These are phyloP conservation scores for Laspeyria flexula DNA, from an alignment of 2,888 invertebrate genomes.

Conservation along the genomic window DNA sequence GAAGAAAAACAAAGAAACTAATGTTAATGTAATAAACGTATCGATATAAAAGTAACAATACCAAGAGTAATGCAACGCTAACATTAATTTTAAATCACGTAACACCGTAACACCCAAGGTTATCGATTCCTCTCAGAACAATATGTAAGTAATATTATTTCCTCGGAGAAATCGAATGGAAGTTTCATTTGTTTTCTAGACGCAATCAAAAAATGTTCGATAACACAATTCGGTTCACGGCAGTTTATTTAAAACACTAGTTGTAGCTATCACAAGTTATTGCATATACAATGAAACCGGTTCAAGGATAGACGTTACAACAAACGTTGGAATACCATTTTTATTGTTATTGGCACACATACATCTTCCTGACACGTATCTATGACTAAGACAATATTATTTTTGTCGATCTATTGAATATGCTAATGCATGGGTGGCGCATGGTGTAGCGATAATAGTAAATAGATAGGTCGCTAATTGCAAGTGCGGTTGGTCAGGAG, in stretches of 20 bases:
- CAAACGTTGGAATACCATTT: constrained; percentile 54
- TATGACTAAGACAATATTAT: constrained; percentile 31
- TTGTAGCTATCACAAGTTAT: constrained; percentile 33
- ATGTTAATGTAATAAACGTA: background rate
- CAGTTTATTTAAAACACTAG: constrained; percentile 21
- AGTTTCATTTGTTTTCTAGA: background rate
- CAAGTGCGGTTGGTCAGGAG: too few species aligned
- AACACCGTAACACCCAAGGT: background rate
- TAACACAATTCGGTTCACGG: constrained; percentile 18
- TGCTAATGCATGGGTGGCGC: background rate
- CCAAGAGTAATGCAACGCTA: too few species aligned
- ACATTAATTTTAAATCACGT: constrained; percentile 3
- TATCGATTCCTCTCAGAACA: background rate
- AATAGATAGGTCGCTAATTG: too few species aligned
- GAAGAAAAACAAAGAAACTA: constrained; percentile 17
- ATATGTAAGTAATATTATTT: background rate
- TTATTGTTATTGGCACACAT: constrained; percentile 60
- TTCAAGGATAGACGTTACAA: constrained; percentile 60
- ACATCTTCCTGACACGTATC: constrained; percentile 46
- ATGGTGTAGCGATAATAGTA: too few species aligned
- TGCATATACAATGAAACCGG: constrained; percentile 56
- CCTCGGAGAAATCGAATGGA: background rate
- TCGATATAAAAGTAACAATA: constrained; percentile 1
- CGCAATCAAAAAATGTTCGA: background rate
- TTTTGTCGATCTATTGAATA: background rate